Conservation (phyloP, 2,797 vertebrate genomes). For the Hirundo rustica region DNA sequence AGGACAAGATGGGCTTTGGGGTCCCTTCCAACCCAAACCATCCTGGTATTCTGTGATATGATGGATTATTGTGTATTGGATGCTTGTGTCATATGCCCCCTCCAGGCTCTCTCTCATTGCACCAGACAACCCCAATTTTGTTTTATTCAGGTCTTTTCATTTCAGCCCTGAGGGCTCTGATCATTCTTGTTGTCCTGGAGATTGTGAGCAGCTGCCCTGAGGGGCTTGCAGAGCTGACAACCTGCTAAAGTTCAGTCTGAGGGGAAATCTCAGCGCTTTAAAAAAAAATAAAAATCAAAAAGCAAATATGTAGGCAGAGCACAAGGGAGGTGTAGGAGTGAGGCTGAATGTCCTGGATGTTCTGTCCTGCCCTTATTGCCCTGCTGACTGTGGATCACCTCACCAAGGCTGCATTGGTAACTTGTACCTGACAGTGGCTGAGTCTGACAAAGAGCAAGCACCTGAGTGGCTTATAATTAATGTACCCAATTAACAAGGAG, state of each 20-base stretch:
- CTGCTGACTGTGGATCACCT: neutral
- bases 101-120: neutral
- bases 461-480: neutral
- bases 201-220: neutral
- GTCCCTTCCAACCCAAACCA: neutral
- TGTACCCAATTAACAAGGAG: rapidly evolving
- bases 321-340: neutral
- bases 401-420: neutral
- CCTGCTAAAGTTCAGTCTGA: neutral
- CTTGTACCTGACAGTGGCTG: neutral
- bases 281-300: neutral
- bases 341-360: neutral
- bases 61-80: neutral
- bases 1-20: neutral
- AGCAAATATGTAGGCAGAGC: neutral
- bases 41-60: neutral
- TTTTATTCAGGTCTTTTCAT: neutral
- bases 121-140: neutral
- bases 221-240: neutral
- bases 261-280: neutral
- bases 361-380: neutral
- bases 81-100: neutral
- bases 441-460: neutral
- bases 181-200: neutral
- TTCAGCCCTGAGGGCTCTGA: neutral